Conservation (phyloP, 2,797 vertebrate species). For the Hirundo rustica region DNA sequence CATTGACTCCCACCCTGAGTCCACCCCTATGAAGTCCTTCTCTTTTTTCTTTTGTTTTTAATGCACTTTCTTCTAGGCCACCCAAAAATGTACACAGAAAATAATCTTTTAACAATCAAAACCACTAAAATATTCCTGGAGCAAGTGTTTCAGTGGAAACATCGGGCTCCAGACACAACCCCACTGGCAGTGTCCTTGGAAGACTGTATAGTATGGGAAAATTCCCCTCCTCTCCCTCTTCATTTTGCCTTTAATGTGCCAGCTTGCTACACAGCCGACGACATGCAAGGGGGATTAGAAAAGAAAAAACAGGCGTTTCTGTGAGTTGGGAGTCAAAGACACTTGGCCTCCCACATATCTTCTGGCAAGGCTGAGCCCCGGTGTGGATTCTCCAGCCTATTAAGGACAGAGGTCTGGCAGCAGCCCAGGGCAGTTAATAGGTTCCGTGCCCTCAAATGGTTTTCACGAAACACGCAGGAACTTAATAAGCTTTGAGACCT, state of each 20-base stretch:
- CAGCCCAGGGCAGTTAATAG: neutral
- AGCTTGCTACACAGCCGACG: neutral
- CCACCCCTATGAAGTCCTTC: neutral
- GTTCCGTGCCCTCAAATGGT: neutral
- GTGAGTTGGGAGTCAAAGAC: neutral
- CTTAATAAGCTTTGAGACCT: constrained; percentile 21
- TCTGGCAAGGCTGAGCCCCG: neutral
- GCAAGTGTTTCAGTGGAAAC: neutral
- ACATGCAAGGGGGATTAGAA: neutral
- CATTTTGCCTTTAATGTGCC: neutral
- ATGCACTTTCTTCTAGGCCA: neutral
- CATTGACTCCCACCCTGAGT: neutral
- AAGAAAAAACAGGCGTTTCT: neutral
- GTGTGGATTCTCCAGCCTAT: neutral
- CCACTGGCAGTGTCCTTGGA: neutral
- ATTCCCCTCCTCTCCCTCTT: neutral
- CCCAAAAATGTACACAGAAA: neutral
- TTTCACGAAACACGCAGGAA: neutral
- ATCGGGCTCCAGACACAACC: neutral
- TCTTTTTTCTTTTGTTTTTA: neutral
- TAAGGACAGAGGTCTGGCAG: constrained; percentile 11
- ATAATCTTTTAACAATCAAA: neutral
- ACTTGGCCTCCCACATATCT: neutral
- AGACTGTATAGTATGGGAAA: neutral
- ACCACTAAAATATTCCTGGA: neutral